Evolutionary conservation across 2,888 invertebrate genomes (phyloP), one percentile per base, ranked within the genome.

Genomic region (Marasmarcha lunaedactyla): DNA sequence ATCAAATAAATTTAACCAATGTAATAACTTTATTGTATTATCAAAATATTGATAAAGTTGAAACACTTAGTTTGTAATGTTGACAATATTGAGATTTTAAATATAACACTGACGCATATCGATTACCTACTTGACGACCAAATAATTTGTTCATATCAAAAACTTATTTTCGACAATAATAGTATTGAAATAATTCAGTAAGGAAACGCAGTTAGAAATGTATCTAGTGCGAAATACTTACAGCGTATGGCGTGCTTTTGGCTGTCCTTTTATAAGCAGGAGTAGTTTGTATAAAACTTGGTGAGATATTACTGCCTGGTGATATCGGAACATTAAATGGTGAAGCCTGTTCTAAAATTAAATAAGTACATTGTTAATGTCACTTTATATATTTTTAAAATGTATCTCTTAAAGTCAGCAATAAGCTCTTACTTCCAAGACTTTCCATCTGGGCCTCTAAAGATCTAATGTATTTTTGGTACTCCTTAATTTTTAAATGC

Each of bases 241-340:
- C 83, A 46, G 61, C 57, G 47, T 61, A 81, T 1, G 83, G 83
- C 3, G 83, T 83, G 45, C 83, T 83, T 47, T 76, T 83, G 3
- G 81, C 70, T 2, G 68, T 56, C 36, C 81, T 60, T 51, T 78
- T 81, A 55, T 65, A 76, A 1, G 70, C 62, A 14, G 79, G 78
- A 33, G 76, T 69, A 5, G 65, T 56, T 49, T 77, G 77, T 36
- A 79, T 59, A 59, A 63, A 79, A 41, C 56, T 68, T 2, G 78
- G 77, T 4, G 83, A 81, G 34, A 77, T 55, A 50, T 77, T 71
- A 44, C 45, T 60, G 43, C 62, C 59, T 2, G 83, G 78, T 15
- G 81, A 83, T 46, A 78, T 73, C 11, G 73, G 71, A 33, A 79
- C 64, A 55, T 59, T 71, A 60, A 79, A 83, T 34, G 83, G 76